Evolutionary conservation across 2,888 invertebrate species (phyloP).

Genomic region (Amphipoea lucens): DNA sequence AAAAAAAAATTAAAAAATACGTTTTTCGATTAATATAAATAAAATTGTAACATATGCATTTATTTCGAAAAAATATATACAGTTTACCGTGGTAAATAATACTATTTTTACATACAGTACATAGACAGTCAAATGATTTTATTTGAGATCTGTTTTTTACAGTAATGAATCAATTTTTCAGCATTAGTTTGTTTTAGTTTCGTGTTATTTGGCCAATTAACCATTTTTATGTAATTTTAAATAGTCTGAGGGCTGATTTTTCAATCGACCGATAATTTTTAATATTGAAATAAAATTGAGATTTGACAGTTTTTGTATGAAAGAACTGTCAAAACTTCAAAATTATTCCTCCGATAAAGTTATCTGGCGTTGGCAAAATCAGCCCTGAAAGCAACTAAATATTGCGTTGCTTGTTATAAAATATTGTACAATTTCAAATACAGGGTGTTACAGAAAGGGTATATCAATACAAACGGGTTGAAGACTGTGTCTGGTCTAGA

Average conservation of each 20-base stretch:
- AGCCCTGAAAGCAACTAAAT: not conserved
- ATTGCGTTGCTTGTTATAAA: not conserved
- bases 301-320: too few relatives aligned
- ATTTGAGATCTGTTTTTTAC: conserved; percentile 32
- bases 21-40: conserved; percentile 21
- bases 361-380: too few relatives aligned
- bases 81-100: conserved; percentile 41
- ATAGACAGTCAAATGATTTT: conserved; percentile 20
- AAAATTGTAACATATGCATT: conserved; percentile 34
- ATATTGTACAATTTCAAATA: not conserved
- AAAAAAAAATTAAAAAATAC: conserved; percentile 35
- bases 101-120: conserved; percentile 24
- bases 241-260: not conserved
- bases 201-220: conserved; percentile 35
- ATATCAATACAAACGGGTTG: too few relatives aligned
- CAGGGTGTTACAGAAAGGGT: too few relatives aligned
- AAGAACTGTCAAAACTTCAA: too few relatives aligned
- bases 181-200: conserved; percentile 14
- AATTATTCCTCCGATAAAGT: too few relatives aligned
- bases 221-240: not conserved
- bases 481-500: too few relatives aligned
- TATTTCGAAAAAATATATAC: conserved; percentile 15
- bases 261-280: too few relatives aligned
- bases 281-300: too few relatives aligned
- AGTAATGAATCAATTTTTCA: conserved; percentile 18